Evolutionary conservation across 2,888 invertebrate genomes (phyloP), one percentile per base, ranked within the genome.

Genomic region (Troides helena): DNA sequence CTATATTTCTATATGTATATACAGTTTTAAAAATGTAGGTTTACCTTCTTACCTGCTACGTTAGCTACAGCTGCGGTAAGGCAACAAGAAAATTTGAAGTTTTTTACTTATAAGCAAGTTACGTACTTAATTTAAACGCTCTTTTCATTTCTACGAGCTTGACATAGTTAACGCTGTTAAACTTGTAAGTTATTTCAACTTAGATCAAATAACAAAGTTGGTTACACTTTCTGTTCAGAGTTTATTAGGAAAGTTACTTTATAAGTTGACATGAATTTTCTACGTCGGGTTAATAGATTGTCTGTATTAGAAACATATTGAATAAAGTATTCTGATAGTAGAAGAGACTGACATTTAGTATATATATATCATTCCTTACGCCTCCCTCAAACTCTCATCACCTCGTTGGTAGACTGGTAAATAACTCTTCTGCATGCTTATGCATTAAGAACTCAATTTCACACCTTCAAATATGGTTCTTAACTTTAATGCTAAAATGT

Each of bases 151-250:
- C 23, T 10, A 23, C 23, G 57, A 23, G 14, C 23, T 23, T 10
- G 14, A 14, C 23, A 23, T n/a, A 58, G 57, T 58, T 58, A 58
- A 46, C 43, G 10, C 25, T 8, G 59, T 25, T 30, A 30, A 57
- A 58, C 23, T 23, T 58, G 8, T 58, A 25, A 58, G 17, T 59
- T 58, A 46, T 58, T 58, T 58, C n/a, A 46, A 43, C 43, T 65
- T n/a, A 7, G 57, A 10, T 53, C 53, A 53, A 53, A 53, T 53
- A 7, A 50, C 50, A 53, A 53, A 53, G 53, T n/a, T 53, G 53
- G 53, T 53, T 6, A 53, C 53, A 46, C 46, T 1, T 46, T 46
- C 46, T 46, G 46, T 46, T 12, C 46, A 46, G 43, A 43, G 46
- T 46, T 46, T 46, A 14, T 53, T 53, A 50, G 18, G 53, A n/a